phyloP scores from a whole-genome alignment of 1,140 invertebrate species.

The Vollenhovia emeryi region DNA sequence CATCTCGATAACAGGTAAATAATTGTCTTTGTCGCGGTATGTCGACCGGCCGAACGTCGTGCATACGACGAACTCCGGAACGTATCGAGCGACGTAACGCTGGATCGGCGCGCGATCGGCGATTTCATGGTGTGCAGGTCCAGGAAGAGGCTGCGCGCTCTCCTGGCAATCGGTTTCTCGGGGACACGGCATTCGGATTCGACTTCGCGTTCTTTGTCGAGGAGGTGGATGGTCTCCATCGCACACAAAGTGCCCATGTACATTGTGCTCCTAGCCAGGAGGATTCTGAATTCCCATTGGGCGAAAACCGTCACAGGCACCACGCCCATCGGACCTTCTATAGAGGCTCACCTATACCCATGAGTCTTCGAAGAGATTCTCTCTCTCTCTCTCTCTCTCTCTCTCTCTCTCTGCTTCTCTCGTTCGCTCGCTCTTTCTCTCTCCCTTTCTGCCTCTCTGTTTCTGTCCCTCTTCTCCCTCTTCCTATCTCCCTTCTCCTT shows the following conservation, averaged over 20 bases:
- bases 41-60: neutral
- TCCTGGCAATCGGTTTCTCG: constrained; percentile 57
- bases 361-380: constrained; percentile 71
- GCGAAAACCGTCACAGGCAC: constrained; percentile 81
- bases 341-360: constrained; percentile 80
- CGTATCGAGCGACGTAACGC: constrained; percentile 26
- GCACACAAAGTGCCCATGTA: constrained; percentile 77
- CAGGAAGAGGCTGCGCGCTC: constrained; percentile 47
- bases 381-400: constrained; percentile 56
- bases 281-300: constrained; percentile 82
- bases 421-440: constrained; percentile 12
- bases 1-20: neutral
- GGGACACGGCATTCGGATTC: constrained; percentile 72
- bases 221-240: constrained; percentile 74
- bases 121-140: constrained; percentile 39
- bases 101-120: constrained; percentile 40
- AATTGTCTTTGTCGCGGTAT: neutral
- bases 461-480: constrained; percentile 35
- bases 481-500: neutral
- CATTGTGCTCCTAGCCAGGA: constrained; percentile 83
- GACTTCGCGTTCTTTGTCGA: constrained; percentile 78
- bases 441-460: neutral
- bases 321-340: constrained; percentile 83
- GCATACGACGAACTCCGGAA: neutral
- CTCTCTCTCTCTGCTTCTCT: constrained; percentile 37